Evolutionary conservation across 2,888 invertebrate genomes (phyloP), one percentile per base, ranked within the genome.

Genomic region (Caenorhabditis macrosperma): DNA sequence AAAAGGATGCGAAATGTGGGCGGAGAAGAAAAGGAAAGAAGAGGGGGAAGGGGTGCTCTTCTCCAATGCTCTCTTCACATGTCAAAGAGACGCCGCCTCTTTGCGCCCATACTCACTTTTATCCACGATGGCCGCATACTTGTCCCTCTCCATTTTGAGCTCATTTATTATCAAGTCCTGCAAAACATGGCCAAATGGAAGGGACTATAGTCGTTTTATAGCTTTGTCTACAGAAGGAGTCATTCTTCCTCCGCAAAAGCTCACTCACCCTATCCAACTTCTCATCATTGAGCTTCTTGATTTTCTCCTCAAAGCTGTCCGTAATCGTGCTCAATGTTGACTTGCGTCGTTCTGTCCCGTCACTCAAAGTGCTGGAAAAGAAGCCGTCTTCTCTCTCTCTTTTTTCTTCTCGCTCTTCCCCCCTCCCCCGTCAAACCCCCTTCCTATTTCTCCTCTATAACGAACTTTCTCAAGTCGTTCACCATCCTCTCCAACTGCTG

Each of bases 401-500:
- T 15, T 61, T 30, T 20, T 54, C 41, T 38, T 46, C 24, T 33
- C 6, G 17, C 26, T 57, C 44, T 10, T 15, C 38, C 46, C 15
- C 20, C 7, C 48, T 22, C 59, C 20, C 41, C 48, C 44, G 30
- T 48, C 20, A 15, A 6, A n/a, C 5, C 20, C 1, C 10, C 22
- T 28, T 54, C 33, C 7, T 30, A 7, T 7, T 12, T 30, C 24
- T n/a, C 20, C n/a, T n/a, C 12, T 24, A 9, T 35, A 44, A 61
- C 63, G 5, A 46, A 79, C 82, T 80, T 84, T 67, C 86, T 82
- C 50, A 88, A 74, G 26, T 89, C 87, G 24, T 80, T 74, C 12
- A 90, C 67, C 44, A 78, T 81, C n/a, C 75, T 72, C 57, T 89
- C 88, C 48, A 89, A 72, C 30, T 89, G 85, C 46, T 81, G 69